phyloP scores from a whole-genome alignment of 2,888 invertebrate genomes.

The Amiota communis region DNA sequence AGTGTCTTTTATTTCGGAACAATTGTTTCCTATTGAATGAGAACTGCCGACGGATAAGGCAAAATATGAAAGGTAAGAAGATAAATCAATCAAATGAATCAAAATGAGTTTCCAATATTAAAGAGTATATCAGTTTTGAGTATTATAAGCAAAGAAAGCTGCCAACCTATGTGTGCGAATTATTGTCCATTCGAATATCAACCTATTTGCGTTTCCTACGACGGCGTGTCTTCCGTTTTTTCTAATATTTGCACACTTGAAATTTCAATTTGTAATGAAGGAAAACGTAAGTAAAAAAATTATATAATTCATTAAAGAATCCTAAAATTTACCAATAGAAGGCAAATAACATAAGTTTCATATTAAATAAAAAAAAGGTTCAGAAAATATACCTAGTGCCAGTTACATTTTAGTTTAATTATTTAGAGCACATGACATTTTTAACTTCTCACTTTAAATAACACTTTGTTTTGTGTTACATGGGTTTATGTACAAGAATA shows the following conservation, averaged over 20 bases:
- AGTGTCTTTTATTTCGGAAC: conserved; percentile 52
- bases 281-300: neutral
- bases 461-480: no score
- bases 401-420: no score
- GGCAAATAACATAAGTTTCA: no score
- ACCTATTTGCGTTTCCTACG: conserved; percentile 45
- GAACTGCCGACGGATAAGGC: conserved; percentile 44
- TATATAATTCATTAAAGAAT: no score
- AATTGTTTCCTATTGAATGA: conserved; percentile 49
- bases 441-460: no score
- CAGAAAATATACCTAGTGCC: no score
- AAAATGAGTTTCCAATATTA: no score
- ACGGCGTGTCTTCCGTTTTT: conserved; percentile 30
- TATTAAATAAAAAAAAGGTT: no score
- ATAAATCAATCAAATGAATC: neutral
- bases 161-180: conserved; percentile 44
- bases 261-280: neutral
- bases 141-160: conserved; percentile 43
- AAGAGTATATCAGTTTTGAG: conserved; percentile 39
- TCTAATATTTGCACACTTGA: conserved; percentile 4
- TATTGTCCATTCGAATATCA: conserved; percentile 35
- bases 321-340: no score
- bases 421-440: no score
- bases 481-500: no score
- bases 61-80: neutral